phyloP scores from a whole-genome alignment of 1,140 invertebrate genomes.

The Sitophilus oryzae region DNA sequence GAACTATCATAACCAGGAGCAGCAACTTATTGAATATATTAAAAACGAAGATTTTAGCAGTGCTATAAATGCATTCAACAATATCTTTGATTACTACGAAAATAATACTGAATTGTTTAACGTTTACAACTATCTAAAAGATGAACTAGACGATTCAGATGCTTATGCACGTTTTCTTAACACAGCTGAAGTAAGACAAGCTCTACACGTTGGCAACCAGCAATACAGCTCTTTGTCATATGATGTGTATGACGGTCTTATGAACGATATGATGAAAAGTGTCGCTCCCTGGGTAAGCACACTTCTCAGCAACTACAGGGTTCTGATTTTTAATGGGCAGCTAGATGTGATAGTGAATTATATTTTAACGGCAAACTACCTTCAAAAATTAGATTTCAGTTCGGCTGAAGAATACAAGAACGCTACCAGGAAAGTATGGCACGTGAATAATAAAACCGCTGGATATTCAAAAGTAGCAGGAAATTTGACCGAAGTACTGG shows the following conservation, averaged over 20 bases:
- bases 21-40: slow-evolving; percentile 3
- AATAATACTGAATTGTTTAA: slow-evolving; percentile 54
- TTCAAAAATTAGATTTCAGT: slow-evolving; percentile 59
- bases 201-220: background rate
- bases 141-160: background rate
- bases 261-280: slow-evolving; percentile 75
- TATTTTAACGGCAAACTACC: slow-evolving; percentile 65
- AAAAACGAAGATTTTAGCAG: slow-evolving; percentile 10
- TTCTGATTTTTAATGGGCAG: slow-evolving; percentile 75
- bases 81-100: slow-evolving; percentile 57
- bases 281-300: slow-evolving; percentile 68
- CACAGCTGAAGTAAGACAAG: slow-evolving; percentile 4
- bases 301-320: slow-evolving; percentile 59
- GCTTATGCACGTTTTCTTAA: background rate
- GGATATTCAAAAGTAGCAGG: slow-evolving; percentile 65
- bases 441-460: slow-evolving; percentile 58
- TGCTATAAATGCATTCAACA: slow-evolving; percentile 54
- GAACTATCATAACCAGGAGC: slow-evolving; percentile 48
- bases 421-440: slow-evolving; percentile 59
- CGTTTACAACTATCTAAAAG: slow-evolving; percentile 6
- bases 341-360: slow-evolving; percentile 80
- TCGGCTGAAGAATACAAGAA: slow-evolving; percentile 55
- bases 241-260: slow-evolving; percentile 62
- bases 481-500: slow-evolving; percentile 69
- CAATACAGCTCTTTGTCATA: slow-evolving; percentile 11